Conservation (phyloP, 2,113 vertebrate genomes). For the Heptranchias perlo region DNA sequence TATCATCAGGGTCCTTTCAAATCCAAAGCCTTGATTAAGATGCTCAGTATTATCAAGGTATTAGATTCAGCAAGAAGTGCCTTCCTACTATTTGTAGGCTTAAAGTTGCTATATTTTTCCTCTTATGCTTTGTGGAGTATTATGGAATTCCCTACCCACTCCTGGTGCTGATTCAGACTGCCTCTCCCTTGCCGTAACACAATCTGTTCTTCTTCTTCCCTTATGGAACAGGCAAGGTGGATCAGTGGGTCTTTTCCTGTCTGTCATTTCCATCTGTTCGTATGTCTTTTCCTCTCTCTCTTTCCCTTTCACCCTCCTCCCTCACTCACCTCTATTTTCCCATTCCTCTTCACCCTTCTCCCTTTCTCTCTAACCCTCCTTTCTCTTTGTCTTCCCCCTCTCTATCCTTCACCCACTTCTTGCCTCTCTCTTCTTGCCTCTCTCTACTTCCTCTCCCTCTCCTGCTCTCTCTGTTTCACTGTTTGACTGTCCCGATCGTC, state of each 20-base stretch:
- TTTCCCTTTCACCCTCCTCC: not conserved
- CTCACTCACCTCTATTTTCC: no score
- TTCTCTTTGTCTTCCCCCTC: not conserved
- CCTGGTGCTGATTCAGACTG: no score
- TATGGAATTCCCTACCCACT: not conserved
- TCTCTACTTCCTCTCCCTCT: not conserved
- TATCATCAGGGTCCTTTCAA: not conserved
- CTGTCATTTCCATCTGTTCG: not conserved
- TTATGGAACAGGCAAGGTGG: not conserved
- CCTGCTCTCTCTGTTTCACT: not conserved
- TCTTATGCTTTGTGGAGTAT: not conserved
- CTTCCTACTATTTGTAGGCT: not conserved
- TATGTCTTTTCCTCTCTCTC: not conserved
- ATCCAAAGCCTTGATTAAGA: not conserved
- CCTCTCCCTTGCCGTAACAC: not conserved
- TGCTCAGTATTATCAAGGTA: not conserved
- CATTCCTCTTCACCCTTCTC: not conserved
- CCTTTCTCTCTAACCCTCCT: not conserved
- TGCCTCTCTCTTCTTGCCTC: not conserved
- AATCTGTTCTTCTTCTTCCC: not conserved
- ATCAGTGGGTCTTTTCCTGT: not conserved
- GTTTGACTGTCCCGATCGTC: not conserved
- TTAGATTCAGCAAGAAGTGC: not conserved
- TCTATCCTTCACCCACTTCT: not conserved
- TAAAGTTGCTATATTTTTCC: not conserved